Base-by-base conservation (phyloP, 2,888 invertebrate genomes). In the Luperina testacea region DNA sequence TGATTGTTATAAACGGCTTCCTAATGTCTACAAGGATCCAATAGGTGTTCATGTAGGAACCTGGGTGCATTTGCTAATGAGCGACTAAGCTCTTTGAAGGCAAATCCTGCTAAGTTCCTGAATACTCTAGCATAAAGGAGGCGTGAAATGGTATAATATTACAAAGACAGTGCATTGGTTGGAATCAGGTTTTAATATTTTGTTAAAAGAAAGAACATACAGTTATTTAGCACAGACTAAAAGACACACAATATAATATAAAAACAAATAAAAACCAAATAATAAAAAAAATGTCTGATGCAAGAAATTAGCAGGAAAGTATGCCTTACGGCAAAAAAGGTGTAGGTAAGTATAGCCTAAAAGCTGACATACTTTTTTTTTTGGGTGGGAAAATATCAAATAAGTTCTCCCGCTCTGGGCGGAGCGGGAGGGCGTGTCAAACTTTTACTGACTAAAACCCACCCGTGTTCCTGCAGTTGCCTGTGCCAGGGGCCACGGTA, bases 21-120 rank as follows among this genome's bases (percentile, higher is more conserved):
- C 24, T 32, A 51, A 57, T 57, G 8, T 38, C 63, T 53, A 51
- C 9, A 32, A 72, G 48, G 45, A 73, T 27, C 42, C 5, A n/a
- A 15, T 51, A 7, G 32, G 3, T 61, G 48, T 42, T n/a, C 24
- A 38, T 24, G 42, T 38, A 38, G 17, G 13, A 38, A 38, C 17
- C 57, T 32, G n/a, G 45, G n/a, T 68, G 70, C 71, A 72, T 76
- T 76, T 76, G 77, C 82, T 75, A 82, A 72, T 81, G 68, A 68
- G 42, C 45, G 8, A 53, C 38, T 48, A 82, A 82, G 53, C 70
- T 75, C 63, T 32, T 81, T 80, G 81, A 57, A 38, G 6, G 48
- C 72, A 70, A 70, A 78, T 57, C 64, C 53, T 64, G 9, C 7
- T 17, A 48, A 13, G 48, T 32, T 67, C 20, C 32, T 24, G 38